These are phyloP conservation scores for Rutilus rutilus DNA, from an alignment of 2,113 vertebrate species.

Conservation along the genomic window DNA sequence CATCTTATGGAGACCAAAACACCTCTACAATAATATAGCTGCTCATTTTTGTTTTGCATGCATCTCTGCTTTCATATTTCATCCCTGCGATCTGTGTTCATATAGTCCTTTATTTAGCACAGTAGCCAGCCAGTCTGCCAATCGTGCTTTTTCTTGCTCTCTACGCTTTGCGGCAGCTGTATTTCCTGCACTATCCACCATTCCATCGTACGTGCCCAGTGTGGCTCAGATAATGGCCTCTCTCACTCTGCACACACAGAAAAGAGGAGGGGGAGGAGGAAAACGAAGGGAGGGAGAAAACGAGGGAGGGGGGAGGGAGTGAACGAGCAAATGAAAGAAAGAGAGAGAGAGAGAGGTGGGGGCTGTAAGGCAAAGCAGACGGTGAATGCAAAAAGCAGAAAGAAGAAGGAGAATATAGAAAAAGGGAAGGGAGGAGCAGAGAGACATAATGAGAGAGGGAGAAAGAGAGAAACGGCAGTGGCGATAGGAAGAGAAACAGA, in stretches of 20 bases:
- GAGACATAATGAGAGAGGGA: slow-evolving; percentile 77
- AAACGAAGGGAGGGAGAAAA: slow-evolving; percentile 64
- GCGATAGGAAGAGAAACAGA: slow-evolving; percentile 64
- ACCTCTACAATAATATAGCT: slow-evolving; percentile 6
- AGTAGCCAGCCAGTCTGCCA: slow-evolving; percentile 29
- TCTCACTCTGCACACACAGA: slow-evolving; percentile 77
- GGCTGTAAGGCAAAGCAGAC: slow-evolving; percentile 72
- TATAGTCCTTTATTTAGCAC: slow-evolving; percentile 12
- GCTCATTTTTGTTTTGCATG: slow-evolving; percentile 2
- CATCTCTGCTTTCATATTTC: neutral
- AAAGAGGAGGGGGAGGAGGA: slow-evolving; percentile 70
- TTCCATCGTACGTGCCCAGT: slow-evolving; percentile 83
- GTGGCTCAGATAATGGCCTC: slow-evolving; percentile 84
- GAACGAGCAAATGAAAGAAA: slow-evolving; percentile 46
- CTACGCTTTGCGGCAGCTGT: slow-evolving; percentile 44
- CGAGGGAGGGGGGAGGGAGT: slow-evolving; percentile 61
- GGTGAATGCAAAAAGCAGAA: slow-evolving; percentile 69
- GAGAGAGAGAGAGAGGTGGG: slow-evolving; percentile 64
- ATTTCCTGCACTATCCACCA: slow-evolving; percentile 76
- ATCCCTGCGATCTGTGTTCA: neutral
- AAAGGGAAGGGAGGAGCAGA: slow-evolving; percentile 77
- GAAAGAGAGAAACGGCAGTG: slow-evolving; percentile 61
- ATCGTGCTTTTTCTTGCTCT: slow-evolving; percentile 62
- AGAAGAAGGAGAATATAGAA: slow-evolving; percentile 78
- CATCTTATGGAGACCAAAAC: slow-evolving; percentile 46